These are phyloP conservation scores for Scomber scombrus DNA, from an alignment of 2,113 vertebrate genomes.

Conservation along the genomic window DNA sequence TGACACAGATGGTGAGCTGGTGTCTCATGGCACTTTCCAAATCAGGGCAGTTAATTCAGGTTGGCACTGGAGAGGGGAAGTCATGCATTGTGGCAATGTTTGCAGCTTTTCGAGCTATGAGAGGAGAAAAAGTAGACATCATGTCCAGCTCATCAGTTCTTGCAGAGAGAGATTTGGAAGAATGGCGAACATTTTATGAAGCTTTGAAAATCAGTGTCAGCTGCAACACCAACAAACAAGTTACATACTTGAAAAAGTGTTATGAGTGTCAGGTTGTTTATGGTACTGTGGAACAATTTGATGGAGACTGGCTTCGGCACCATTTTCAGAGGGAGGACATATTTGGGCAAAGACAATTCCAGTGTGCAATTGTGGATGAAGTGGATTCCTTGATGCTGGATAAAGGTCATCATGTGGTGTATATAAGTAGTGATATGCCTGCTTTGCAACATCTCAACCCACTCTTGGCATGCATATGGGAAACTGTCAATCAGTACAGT, in stretches of 20 bases:
- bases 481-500: slow-evolving; percentile 45
- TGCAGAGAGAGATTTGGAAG: slow-evolving; percentile 53
- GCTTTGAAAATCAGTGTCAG: slow-evolving; percentile 24
- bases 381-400: slow-evolving; percentile 81
- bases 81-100: slow-evolving; percentile 82
- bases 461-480: slow-evolving; percentile 74
- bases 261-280: slow-evolving; percentile 76
- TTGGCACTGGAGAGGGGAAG: slow-evolving; percentile 79
- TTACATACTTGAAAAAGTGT: slow-evolving; percentile 13
- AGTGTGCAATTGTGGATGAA: slow-evolving; percentile 80
- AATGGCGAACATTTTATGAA: slow-evolving; percentile 46
- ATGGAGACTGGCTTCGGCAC: slow-evolving; percentile 69
- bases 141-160: slow-evolving; percentile 77
- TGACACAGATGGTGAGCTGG: slow-evolving; percentile 80
- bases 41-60: slow-evolving; percentile 68
- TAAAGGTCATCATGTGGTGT: slow-evolving; percentile 68
- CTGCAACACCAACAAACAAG: slow-evolving; percentile 64
- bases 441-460: slow-evolving; percentile 61
- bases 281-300: slow-evolving; percentile 74
- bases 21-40: slow-evolving; percentile 73
- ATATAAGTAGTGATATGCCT: slow-evolving; percentile 52
- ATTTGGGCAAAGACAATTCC: slow-evolving; percentile 60
- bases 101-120: slow-evolving; percentile 69
- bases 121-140: slow-evolving; percentile 66
- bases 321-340: slow-evolving; percentile 53